A percentile compares a stretch with the other conserved stretches of the same genome.
phyloP scores from a whole-genome alignment of 2,888 invertebrate species.

The Eucera pruinosa region DNA sequence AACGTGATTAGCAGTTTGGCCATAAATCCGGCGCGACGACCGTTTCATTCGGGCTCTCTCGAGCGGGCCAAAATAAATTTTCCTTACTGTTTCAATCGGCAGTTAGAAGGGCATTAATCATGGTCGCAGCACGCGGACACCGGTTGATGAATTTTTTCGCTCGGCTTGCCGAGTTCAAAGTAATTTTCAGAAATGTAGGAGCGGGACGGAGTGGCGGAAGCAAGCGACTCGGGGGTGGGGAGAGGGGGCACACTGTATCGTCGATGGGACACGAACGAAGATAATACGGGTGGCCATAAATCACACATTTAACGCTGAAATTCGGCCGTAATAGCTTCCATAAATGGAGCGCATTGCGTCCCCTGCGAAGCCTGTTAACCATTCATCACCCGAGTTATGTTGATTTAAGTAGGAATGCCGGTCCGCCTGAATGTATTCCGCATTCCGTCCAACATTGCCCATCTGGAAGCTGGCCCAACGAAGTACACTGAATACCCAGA shows the following conservation, averaged over 20 bases:
- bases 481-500: conserved; percentile 55
- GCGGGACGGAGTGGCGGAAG: not conserved
- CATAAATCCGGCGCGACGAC: not conserved
- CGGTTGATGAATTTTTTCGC: conserved; percentile 59
- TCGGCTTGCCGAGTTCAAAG: conserved; percentile 52
- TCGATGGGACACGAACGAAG: conserved; percentile 68
- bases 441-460: conserved; percentile 72
- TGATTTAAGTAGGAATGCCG: conserved; percentile 78
- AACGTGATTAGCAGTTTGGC: conserved; percentile 12
- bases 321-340: conserved; percentile 73
- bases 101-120: conserved; percentile 66
- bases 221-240: not conserved
- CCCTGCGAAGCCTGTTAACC: conserved; percentile 69
- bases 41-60: not conserved
- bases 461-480: conserved; percentile 65
- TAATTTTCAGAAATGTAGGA: conserved; percentile 60
- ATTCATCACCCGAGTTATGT: conserved; percentile 77
- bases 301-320: conserved; percentile 75
- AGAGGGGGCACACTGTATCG: conserved; percentile 63
- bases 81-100: conserved; percentile 53
- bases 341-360: conserved; percentile 73
- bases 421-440: conserved; percentile 67
- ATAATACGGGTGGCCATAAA: conserved; percentile 71
- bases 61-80: conserved; percentile 39
- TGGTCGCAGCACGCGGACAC: conserved; percentile 27